These are phyloP conservation scores for Nothura maculosa DNA, from an alignment of 2,797 vertebrate genomes.

Conservation along the genomic window DNA sequence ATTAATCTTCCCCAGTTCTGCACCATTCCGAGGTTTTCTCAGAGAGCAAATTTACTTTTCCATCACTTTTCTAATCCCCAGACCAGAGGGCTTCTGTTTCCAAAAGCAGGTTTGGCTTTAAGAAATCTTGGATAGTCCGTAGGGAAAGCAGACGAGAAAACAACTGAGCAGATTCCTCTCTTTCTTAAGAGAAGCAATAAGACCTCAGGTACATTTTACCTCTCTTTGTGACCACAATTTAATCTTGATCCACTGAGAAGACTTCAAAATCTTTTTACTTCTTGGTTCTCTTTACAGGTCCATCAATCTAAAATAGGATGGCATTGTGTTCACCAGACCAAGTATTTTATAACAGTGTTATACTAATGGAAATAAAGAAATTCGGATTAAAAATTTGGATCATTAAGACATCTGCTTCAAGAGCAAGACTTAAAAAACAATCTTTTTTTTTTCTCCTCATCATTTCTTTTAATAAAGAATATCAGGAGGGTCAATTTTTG, in stretches of 20 bases:
- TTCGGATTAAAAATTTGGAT: not conserved
- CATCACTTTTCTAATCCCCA: not conserved
- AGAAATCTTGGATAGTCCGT: not conserved
- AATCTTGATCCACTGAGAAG: not conserved
- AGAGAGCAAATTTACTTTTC: not conserved
- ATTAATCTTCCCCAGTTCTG: not conserved
- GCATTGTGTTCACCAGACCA: not conserved
- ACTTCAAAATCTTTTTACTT: not conserved
- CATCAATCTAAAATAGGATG: fast-evolving
- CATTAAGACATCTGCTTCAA: not conserved
- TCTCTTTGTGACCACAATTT: not conserved
- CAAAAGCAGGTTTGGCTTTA: not conserved
- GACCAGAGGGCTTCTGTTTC: not conserved
- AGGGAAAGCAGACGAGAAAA: not conserved
- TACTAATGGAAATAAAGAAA: not conserved
- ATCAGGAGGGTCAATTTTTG: not conserved
- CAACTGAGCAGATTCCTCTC: fast-evolving
- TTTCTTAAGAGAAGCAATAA: not conserved
- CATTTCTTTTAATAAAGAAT: not conserved
- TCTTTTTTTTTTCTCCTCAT: not conserved
- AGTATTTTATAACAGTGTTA: not conserved
- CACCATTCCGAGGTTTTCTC: not conserved
- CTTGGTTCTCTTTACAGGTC: not conserved
- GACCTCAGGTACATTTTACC: not conserved
- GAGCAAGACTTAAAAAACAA: not conserved